Percentiles rank a stretch among this genome's conserved stretches.
These are phyloP conservation scores for Aepyceros melampus DNA, from an alignment of 2,113 vertebrate species.

Conservation along the genomic window DNA sequence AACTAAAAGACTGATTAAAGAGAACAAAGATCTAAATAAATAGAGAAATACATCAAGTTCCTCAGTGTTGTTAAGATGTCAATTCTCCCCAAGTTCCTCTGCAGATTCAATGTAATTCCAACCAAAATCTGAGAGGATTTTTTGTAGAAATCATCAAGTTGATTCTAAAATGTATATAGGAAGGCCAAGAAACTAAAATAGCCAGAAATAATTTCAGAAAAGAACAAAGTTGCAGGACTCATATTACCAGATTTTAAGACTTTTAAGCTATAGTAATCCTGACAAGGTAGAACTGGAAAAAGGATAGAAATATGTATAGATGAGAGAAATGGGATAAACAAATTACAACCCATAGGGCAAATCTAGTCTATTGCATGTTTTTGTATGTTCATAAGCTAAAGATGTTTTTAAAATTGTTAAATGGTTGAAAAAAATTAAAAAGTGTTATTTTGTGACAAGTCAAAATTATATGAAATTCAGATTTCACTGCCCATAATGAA, in stretches of 20 bases:
- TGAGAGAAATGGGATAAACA: neutral
- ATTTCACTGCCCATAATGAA: neutral
- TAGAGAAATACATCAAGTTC: neutral
- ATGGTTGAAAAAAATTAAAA: neutral
- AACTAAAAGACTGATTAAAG: neutral
- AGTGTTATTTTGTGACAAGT: neutral
- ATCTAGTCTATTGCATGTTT: neutral
- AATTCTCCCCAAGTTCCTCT: neutral
- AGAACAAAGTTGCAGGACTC: neutral
- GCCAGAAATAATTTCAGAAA: neutral
- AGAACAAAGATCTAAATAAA: neutral
- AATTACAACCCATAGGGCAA: neutral
- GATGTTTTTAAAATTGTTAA: neutral
- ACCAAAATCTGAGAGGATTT: neutral
- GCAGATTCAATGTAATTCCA: neutral
- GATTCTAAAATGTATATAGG: neutral
- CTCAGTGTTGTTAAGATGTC: neutral
- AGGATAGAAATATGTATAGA: neutral
- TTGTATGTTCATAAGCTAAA: neutral
- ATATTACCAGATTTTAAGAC: neutral
- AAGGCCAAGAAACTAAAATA: neutral
- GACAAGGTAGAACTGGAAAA: neutral
- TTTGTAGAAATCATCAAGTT: neutral
- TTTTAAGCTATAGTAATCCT: neutral
- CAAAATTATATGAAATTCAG: conserved; percentile 6